A percentile compares a stretch with the other conserved stretches of the same genome.
Conservation (phyloP, 2,113 vertebrate species). For the Saimiri boliviensis region DNA sequence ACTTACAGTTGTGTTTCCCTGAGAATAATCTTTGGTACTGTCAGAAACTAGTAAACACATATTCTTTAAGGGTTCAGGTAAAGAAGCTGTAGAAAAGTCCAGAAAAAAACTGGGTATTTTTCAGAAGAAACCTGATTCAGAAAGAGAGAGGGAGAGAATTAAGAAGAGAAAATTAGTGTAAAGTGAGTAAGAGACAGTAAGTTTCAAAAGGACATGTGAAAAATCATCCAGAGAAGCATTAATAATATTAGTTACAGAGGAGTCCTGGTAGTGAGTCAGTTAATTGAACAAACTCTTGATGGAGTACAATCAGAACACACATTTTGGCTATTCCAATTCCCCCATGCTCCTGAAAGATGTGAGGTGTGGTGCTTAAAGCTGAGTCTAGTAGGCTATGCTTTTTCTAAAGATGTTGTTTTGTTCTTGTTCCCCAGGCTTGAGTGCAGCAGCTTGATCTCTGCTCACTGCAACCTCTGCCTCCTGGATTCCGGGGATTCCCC, state of each 20-base stretch:
- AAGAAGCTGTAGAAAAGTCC: conserved; percentile 87
- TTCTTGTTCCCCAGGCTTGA: too few relatives aligned
- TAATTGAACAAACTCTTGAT: not conserved
- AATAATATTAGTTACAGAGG: conserved; percentile 12
- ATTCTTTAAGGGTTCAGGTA: conserved; percentile 85
- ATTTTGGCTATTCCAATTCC: not conserved
- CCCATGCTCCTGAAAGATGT: not conserved
- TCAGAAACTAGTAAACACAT: conserved; percentile 85
- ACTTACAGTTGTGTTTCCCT: conserved; percentile 86
- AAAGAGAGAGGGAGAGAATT: conserved; percentile 84
- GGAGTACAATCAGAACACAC: not conserved
- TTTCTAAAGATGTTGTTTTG: not conserved
- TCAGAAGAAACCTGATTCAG: conserved; percentile 87
- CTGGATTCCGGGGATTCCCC: too few relatives aligned
- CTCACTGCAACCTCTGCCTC: too few relatives aligned
- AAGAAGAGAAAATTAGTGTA: conserved; percentile 81
- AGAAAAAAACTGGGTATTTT: conserved; percentile 82
- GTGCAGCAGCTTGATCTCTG: too few relatives aligned
- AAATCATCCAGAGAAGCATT: conserved; percentile 39
- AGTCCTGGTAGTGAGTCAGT: not conserved
- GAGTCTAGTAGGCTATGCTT: not conserved
- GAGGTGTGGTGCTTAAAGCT: not conserved
- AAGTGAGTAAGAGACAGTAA: conserved; percentile 64
- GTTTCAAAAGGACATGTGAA: conserved; percentile 54
- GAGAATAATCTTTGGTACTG: conserved; percentile 85